Percentiles rank a stretch among this genome's conserved stretches.
phyloP scores from a whole-genome alignment of 2,113 vertebrate species.

The Sialia sialis region DNA sequence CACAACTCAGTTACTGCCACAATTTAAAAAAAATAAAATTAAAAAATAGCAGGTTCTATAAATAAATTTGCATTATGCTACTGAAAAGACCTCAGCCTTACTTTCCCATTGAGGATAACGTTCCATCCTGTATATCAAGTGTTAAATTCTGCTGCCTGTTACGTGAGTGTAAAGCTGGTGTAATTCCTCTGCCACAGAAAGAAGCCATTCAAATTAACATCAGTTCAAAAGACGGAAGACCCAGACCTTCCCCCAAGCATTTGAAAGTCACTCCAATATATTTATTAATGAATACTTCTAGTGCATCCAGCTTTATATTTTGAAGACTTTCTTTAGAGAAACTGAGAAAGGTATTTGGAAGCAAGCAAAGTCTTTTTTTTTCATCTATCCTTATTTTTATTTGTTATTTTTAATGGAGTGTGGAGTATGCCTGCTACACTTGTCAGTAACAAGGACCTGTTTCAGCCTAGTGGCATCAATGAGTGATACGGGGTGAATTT shows the following conservation, averaged over 20 bases:
- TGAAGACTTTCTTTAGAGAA: background rate
- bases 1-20: background rate
- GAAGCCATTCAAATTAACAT: slow-evolving; percentile 14
- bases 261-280: slow-evolving; percentile 7
- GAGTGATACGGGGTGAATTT: background rate
- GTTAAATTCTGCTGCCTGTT: background rate
- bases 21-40: background rate
- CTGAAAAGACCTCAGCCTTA: background rate
- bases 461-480: background rate
- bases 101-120: background rate
- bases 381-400: background rate
- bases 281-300: slow-evolving; percentile 17
- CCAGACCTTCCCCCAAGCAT: background rate
- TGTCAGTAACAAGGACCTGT: background rate
- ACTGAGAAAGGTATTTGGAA: background rate
- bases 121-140: background rate
- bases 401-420: background rate
- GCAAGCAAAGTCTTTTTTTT: background rate
- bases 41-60: background rate
- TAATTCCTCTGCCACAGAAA: background rate
- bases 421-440: background rate
- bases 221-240: background rate
- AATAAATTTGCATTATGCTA: background rate
- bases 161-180: background rate
- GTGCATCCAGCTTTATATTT: background rate